These are phyloP conservation scores for Gavialis gangeticus DNA, from an alignment of 2,113 vertebrate species.

Conservation along the genomic window DNA sequence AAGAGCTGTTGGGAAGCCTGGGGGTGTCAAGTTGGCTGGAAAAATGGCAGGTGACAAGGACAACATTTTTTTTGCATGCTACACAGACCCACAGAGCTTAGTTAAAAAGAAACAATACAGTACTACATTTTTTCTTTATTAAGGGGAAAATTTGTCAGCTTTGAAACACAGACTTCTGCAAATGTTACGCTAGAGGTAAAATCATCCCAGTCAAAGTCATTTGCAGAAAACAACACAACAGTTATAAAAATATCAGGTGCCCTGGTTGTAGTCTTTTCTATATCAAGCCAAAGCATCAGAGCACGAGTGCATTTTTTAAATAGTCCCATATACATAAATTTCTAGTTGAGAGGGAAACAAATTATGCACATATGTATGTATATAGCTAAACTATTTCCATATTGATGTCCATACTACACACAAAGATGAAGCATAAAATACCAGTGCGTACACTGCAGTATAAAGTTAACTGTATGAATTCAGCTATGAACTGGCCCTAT, in stretches of 20 bases:
- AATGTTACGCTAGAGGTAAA: conserved; percentile 26
- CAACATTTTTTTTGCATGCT: conserved; percentile 78
- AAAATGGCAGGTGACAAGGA: conserved; percentile 98
- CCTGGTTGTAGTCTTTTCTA: background rate
- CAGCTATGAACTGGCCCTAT: background rate
- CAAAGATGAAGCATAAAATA: conserved; percentile 23
- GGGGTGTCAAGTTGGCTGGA: conserved; percentile 90
- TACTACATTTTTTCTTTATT: conserved; percentile 82
- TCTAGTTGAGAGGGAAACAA: background rate
- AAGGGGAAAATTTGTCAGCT: conserved; percentile 87
- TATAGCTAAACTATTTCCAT: background rate
- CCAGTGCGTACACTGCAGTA: background rate
- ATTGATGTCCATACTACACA: background rate
- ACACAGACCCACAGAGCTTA: conserved; percentile 86
- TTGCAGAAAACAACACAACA: conserved; percentile 53
- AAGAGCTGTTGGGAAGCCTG: conserved; percentile 88
- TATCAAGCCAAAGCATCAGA: background rate
- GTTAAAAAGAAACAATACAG: conserved; percentile 95
- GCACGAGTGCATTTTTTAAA: background rate
- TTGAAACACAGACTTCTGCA: conserved; percentile 74
- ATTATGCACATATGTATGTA: rapidly evolving
- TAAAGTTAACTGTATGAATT: background rate
- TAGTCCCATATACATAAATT: background rate
- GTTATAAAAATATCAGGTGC: conserved; percentile 33
- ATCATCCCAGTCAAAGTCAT: background rate